phyloP scores from a whole-genome alignment of 2,888 invertebrate species.

The Conchocele bisecta region DNA sequence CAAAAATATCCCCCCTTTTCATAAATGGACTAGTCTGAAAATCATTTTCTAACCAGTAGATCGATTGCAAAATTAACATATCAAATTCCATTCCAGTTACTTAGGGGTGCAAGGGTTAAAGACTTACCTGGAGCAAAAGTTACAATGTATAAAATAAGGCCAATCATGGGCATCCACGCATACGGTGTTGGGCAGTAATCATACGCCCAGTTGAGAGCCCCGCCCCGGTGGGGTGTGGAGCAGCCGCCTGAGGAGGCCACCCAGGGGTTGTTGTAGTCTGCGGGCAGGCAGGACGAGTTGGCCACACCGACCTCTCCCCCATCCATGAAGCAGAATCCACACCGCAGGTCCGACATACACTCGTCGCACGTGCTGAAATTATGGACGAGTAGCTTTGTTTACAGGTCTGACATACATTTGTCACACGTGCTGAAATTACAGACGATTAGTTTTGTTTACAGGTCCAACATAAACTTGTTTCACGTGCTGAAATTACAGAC shows the following conservation, averaged over 20 bases:
- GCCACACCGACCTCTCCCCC: constrained; percentile 48
- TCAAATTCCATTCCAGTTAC: too few relatives aligned
- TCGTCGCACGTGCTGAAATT: constrained; percentile 70
- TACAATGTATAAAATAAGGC: constrained; percentile 83
- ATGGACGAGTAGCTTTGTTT: too few relatives aligned
- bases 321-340: constrained; percentile 84
- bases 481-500: constrained; percentile 56
- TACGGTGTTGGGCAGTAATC: constrained; percentile 83
- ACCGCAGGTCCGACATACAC: constrained; percentile 83
- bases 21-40: too few relatives aligned
- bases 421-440: constrained; percentile 67
- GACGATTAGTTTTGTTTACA: too few relatives aligned
- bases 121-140: constrained; percentile 83
- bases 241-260: constrained; percentile 78
- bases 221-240: constrained; percentile 64
- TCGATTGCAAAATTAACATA: too few relatives aligned
- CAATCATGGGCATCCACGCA: constrained; percentile 83
- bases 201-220: constrained; percentile 81
- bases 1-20: too few relatives aligned
- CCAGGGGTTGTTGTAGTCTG: constrained; percentile 75
- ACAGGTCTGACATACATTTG: constrained; percentile 82
- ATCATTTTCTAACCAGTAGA: too few relatives aligned
- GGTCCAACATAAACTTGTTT: constrained; percentile 82
- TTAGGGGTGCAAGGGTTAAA: neutral
- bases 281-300: constrained; percentile 82